Evolutionary conservation across 1,140 invertebrate species (phyloP), one percentile per base, ranked within the genome.

Genomic region (Anastrepha obliqua): DNA sequence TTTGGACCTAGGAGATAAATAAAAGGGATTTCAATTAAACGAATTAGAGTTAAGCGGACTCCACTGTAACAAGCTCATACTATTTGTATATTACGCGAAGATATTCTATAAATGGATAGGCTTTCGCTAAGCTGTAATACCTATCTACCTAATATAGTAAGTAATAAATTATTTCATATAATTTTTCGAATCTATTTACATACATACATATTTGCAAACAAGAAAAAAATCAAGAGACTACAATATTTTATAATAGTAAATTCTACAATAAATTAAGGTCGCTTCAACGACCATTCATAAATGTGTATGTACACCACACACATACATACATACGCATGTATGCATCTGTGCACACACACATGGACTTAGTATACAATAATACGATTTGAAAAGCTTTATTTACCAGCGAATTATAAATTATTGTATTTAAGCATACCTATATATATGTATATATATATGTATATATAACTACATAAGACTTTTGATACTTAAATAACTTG

Each of bases 381-480:
- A 15, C 70, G 3, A 51, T 74, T 9, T 74, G 44, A 81, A 81
- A 81, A 81, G 74, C 74, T 81, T n/a, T 58, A 55, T 55, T 51
- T 55, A 81, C 74, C 74, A 17, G 74, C 74, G 51, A 81, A 15
- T 55, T 20, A 51, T n/a, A 81, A 81, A 81, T 81, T 81, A 81
- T 81, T 81, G 47, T 20, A 81, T 81, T 20, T 81, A 81, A 81
- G n/a, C 47, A 55, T 55, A 55, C 47, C 47, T 81, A 81, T 9
- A 15, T n/a, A 81, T 17, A 11, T 55, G 20, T 20, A 17, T 51
- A 55, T n/a, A 55, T 55, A 39, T 51, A 55, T 51, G 44, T 55
- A 81, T 17, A 44, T 81, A 81, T 55, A 55, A 6, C 6, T 55
- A 55, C 51, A 55, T 55, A 55, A 55, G 6, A 55, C 51, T 62